A percentile compares a stretch with the other conserved stretches of the same genome.
Conservation (phyloP, 2,113 vertebrate species). For the Ceyx margarethae region DNA sequence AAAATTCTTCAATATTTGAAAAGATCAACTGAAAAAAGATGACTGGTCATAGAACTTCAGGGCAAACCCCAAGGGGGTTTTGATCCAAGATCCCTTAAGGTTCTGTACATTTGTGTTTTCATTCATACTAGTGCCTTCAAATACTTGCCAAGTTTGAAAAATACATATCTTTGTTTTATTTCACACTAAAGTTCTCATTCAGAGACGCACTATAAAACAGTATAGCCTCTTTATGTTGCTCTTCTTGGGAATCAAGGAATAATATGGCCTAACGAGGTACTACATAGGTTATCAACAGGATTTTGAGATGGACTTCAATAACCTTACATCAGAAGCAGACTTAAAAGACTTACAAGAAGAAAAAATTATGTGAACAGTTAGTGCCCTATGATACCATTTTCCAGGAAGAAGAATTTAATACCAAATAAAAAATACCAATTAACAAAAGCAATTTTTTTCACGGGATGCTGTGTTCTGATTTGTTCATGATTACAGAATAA, state of each 20-base stretch:
- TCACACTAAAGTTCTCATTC: conserved; percentile 57
- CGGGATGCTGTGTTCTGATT: neutral
- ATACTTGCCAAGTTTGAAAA: conserved; percentile 40
- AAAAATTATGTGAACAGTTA: conserved; percentile 13
- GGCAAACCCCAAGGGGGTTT: conserved; percentile 59
- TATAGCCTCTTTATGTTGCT: conserved; percentile 42
- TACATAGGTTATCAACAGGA: conserved; percentile 22
- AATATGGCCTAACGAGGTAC: conserved; percentile 49
- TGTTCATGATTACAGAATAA: neutral
- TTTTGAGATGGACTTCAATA: conserved; percentile 40
- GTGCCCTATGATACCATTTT: neutral
- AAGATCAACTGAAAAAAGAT: conserved; percentile 45
- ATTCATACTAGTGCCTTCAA: conserved; percentile 53
- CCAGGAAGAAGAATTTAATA: neutral
- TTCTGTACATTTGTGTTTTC: conserved; percentile 61
- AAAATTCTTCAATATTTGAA: conserved; percentile 45
- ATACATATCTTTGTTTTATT: conserved; percentile 43
- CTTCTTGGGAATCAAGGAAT: conserved; percentile 41
- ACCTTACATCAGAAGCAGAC: conserved; percentile 27
- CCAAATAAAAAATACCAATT: neutral
- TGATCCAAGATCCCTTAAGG: conserved; percentile 58
- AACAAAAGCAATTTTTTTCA: neutral
- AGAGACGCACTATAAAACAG: conserved; percentile 22
- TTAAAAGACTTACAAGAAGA: conserved; percentile 29
- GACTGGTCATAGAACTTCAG: conserved; percentile 56